Evolutionary conservation across 2,113 vertebrate genomes (phyloP), one percentile per base, ranked within the genome.

Genomic region (Hemibagrus wyckioides): DNA sequence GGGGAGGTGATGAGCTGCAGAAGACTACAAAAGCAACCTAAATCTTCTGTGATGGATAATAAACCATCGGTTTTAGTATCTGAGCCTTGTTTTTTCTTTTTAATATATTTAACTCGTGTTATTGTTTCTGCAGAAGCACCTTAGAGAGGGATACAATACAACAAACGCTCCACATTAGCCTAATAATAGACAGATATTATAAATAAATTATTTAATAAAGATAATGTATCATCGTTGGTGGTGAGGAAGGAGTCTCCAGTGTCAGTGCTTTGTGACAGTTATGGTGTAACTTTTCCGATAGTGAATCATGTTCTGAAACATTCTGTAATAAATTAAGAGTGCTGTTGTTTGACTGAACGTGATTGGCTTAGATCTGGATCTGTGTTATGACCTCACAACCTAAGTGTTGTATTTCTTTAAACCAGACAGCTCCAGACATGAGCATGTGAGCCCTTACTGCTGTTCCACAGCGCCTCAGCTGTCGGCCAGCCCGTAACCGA

Each of bases 401-500:
- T 33, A 11, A 76, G 44, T 17, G 25, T 36, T 84, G 7, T 56
- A 0, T 65, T 69, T 25, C 44, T 41, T 23, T 71, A 19, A 61
- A 30, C 36, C 71, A 23, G 28, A 13, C 44, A 23, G 50, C 15
- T 84, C 48, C 63, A 36, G 82, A 39, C 21, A 48, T 48, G 44
- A 48, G 13, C 33, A 2, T 52, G 23, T 41, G 67, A 54, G 2
- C 57, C 52, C 77, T 33, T 23, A 69, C 39, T 65, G 69, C 13
- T 39, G 63, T 33, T 87, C 17, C 14, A 28, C 61, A 28, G 48
- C 11, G 39, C 21, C 84, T 83, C 81, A 90, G 82, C 63, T 77
- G 69, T 94, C 90, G 75, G 91, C 92, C 91, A 93, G 89, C 82
- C 94, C 89, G 0, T 90, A 92, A 82, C 93, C 92, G 91, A 96